Base-by-base conservation (phyloP, 2,113 vertebrate species). In the Phaethornis superciliosus region DNA sequence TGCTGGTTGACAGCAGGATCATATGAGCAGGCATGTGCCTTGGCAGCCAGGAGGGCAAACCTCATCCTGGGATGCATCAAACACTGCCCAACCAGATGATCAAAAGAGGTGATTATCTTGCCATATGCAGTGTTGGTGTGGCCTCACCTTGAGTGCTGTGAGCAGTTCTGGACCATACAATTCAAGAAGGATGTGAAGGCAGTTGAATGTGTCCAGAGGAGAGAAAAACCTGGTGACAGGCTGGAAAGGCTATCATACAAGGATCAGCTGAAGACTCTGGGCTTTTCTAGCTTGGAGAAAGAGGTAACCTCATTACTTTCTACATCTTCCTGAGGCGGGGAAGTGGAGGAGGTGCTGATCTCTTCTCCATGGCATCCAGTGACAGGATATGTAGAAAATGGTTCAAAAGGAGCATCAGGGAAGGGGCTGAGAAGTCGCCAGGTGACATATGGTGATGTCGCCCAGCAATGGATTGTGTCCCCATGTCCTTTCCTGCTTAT, bases 401-500 rank as follows among this genome's bases (percentile, higher is more conserved):
- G 51, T 52, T 27, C 13, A 52, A 52, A 52, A 12, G 37, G 24
- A 27, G 51, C 26, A 9, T 23, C 20, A 22, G 21, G 47, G 47
- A 11, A 49, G 22, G 47, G 47, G 22, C 20, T 49, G 21, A 22
- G 49, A 49, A 7, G 20, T 21, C 46, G 19, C 46, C 16, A 17
- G 21, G 46, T 20, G 19, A 10, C 46, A 47, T 19, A 47, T 15
- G 19, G 19, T 32, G 27, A 51, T 20, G 20, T 30, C n/a, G 14
- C 16, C 33, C 14, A 44, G 55, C 7, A 3, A 22, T 6, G 24
- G 16, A 15, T 20, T 44, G 40, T 60, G 74, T 24, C n/a, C 20
- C 10, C 1, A 10, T 2, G 2, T n/a, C 22, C 16, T 13, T 78
- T 4, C 1, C 60, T 42, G 13, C 47, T 40, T 26, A 5, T 42